These are phyloP conservation scores for Cataglyphis rosenhaueri DNA, from an alignment of 2,888 invertebrate genomes.

Conservation along the genomic window DNA sequence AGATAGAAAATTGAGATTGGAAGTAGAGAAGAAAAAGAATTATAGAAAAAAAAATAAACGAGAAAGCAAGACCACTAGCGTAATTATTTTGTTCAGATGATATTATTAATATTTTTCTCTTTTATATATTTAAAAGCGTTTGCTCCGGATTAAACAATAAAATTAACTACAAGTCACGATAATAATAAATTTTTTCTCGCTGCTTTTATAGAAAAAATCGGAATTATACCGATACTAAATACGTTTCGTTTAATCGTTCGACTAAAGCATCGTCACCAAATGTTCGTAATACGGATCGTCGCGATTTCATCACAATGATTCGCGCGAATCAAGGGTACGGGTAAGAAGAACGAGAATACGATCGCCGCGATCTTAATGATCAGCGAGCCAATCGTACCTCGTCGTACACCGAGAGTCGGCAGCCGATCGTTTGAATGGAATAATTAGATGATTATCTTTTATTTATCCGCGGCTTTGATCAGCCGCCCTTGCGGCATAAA, in stretches of 20 bases:
- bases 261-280: conserved; percentile 36
- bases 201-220: not conserved
- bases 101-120: not conserved
- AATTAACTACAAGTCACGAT: not conserved
- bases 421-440: conserved; percentile 78
- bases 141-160: not conserved
- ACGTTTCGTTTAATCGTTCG: not conserved
- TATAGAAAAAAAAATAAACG: not conserved
- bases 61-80: not conserved
- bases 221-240: conserved; percentile 19
- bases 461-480: conserved; percentile 83
- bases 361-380: conserved; percentile 76
- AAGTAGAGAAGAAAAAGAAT: not conserved
- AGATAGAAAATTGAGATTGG: not conserved
- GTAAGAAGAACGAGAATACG: conserved; percentile 67
- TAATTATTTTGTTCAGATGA: not conserved
- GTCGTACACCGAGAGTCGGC: conserved; percentile 62
- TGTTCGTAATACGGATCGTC: conserved; percentile 56
- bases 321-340: conserved; percentile 61
- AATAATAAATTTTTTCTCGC: not conserved
- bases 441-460: conserved; percentile 83
- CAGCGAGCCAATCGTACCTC: conserved; percentile 70
- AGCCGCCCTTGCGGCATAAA: conserved; percentile 76
- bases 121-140: not conserved
- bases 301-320: conserved; percentile 65